phyloP scores from a whole-genome alignment of 2,888 invertebrate genomes.

The Eupithecia insigniata region DNA sequence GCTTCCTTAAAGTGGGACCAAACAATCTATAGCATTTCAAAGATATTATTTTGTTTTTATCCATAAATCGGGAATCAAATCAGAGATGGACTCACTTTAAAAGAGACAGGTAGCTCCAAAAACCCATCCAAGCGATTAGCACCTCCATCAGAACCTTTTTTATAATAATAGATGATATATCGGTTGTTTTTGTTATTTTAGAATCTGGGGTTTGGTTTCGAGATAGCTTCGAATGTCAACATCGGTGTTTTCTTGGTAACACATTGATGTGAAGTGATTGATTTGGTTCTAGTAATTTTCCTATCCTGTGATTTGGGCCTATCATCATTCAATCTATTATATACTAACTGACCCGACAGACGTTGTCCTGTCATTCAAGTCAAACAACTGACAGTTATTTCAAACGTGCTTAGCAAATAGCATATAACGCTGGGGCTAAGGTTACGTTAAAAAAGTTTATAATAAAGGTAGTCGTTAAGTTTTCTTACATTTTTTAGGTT shows the following conservation, averaged over 20 bases:
- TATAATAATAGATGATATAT: constrained; percentile 61
- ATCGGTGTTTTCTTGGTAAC: constrained; percentile 47
- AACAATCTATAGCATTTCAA: background rate
- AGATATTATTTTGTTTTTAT: background rate
- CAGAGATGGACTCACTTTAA: constrained; percentile 22
- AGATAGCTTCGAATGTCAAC: constrained; percentile 62
- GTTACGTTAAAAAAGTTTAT: too few relatives aligned
- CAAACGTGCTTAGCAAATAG: too few relatives aligned
- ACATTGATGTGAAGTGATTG: constrained; percentile 30
- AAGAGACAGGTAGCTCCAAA: constrained; percentile 67
- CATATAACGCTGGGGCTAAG: too few relatives aligned
- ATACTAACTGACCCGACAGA: too few relatives aligned
- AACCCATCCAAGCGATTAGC: constrained; percentile 69
- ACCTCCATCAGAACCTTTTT: constrained; percentile 56
- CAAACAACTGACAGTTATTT: too few relatives aligned
- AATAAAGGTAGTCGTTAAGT: too few relatives aligned
- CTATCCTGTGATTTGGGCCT: too few relatives aligned
- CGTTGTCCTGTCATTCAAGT: too few relatives aligned
- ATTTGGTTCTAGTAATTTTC: background rate
- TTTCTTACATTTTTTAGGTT: too few relatives aligned
- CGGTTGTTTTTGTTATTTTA: constrained; percentile 52
- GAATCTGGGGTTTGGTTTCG: constrained; percentile 36
- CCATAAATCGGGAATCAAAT: constrained; percentile 2
- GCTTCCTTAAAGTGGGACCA: background rate
- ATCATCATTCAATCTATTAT: too few relatives aligned